Base-by-base conservation (phyloP, 2,113 vertebrate genomes). In the Erinaceus europaeus region DNA sequence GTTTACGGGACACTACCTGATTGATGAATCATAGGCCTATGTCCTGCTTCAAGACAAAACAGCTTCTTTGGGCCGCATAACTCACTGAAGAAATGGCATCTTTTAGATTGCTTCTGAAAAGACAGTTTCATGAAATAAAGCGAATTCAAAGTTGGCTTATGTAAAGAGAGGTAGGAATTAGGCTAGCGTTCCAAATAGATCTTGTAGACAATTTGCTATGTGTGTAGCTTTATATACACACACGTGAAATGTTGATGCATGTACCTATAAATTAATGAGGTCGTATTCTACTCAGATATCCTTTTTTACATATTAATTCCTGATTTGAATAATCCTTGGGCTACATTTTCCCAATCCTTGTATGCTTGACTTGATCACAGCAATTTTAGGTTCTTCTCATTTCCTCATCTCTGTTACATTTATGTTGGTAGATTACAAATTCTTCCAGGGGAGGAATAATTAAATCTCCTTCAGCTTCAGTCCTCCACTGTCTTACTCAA, bases 71-170 rank as follows among this genome's bases (percentile, higher is more conserved):
- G 14, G 18, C 12, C 84, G 21, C 6, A 9, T 59, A 72, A 59
- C 20, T 50, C 71, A 75, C 46, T 20, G 18, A 74, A 71, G 18
- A 88, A 74, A 57, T 83, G 72, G 67, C 44, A 20, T 64, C 27
- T 78, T 91, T 79, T 64, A 8, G 10, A n/a, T 75, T 93, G 18
- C 20, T 88, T 68, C 50, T 74, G 86, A 80, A 7, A 91, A 57
- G 14, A 38, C 5, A 62, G 3, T 6, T 68, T 77, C n/a, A n/a
- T n/a, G n/a, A n/a, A n/a, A n/a, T n/a, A n/a, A n/a, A n/a, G n/a
- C n/a, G n/a, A n/a, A n/a, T n/a, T n/a, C n/a, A n/a, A n/a, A 85
- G 36, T 18, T 80, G 38, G 1, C 76, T 86, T 48, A 67, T 53
- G 36, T 79, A 76, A 61, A 85, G 46, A 76, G 25, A 80, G 68